A percentile compares a stretch with the other conserved stretches of the same genome.
phyloP scores from a whole-genome alignment of 1,140 invertebrate species.

The Bombus turneri region DNA sequence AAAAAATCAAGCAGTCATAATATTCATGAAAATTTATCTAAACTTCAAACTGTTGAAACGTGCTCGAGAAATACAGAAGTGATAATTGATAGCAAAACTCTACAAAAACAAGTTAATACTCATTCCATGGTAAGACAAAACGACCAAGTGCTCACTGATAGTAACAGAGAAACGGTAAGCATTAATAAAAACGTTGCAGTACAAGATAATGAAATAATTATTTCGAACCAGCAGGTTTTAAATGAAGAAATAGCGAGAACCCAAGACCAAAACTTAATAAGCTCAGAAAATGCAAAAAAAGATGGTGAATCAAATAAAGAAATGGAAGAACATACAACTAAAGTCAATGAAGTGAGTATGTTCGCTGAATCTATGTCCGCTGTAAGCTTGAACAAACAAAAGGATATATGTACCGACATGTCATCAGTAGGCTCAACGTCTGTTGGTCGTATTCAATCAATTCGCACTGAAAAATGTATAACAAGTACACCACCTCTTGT shows the following conservation, averaged over 20 bases:
- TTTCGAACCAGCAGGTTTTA: not conserved
- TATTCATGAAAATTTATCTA: not conserved
- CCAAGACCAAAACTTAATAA: not conserved
- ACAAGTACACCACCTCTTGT: not conserved
- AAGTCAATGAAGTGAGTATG: not conserved
- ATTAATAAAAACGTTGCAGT: not conserved
- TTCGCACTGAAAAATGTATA: not conserved
- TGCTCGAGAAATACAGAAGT: not conserved
- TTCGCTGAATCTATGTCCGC: not conserved
- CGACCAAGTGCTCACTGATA: not conserved
- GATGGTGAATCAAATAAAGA: not conserved
- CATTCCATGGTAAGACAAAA: not conserved
- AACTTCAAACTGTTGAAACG: not conserved
- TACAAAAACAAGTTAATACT: not conserved
- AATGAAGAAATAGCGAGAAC: not conserved
- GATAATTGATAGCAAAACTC: not conserved
- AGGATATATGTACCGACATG: not conserved
- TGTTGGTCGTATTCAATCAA: not conserved
- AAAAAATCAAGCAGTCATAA: not conserved
- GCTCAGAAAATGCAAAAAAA: not conserved
- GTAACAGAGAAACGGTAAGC: not conserved
- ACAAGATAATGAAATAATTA: not conserved
- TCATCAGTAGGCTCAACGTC: not conserved
- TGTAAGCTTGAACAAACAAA: not conserved
- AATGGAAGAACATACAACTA: not conserved